Evolutionary conservation across 2,113 vertebrate genomes (phyloP), one percentile per base, ranked within the genome.

Genomic region (Lynx canadensis): DNA sequence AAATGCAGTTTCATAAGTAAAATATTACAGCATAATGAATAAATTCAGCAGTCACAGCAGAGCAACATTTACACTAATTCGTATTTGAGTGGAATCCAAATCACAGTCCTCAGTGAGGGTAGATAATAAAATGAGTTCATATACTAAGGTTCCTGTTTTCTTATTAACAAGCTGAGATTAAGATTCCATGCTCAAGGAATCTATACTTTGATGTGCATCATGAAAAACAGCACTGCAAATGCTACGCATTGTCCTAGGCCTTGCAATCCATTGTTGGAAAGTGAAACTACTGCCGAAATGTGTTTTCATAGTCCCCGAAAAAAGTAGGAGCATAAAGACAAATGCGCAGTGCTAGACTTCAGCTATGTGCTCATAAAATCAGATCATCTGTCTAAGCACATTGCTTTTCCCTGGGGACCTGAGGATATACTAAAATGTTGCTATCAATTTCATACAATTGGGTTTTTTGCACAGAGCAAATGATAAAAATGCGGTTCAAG

Each of bases 371-470:
- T 98, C 98, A 98, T 98, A 98, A 98, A 98, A 96, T 97, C 95
- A 97, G 91, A 97, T 9, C 96, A 96, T 97, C 95, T 98, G 87
- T 98, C 97, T 98, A 97, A 98, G 98, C 96, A 97, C 97, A 98
- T 48, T 96, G 94, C 12, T 68, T 97, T 19, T 97, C 98, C 97
- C 97, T 97, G 57, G 96, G 97, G 97, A 98, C 8, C 1, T 82
- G 48, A 98, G 89, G 98, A 97, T 97, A 98, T 25, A 29, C 92
- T 98, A 97, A 98, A 98, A 97, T 98, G 97, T 97, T 98, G 96
- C 98, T 97, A 98, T 98, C 98, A 98, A 98, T 98, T 98, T 98
- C 68, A 97, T 95, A 98, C 97, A 98, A 98, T 96, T 98, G 97
- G 96, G 10, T 68, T 97, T 97, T 97, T 97, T 55, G 71, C 87